A percentile compares a stretch with the other conserved stretches of the same genome.
Conservation (phyloP, 1,140 invertebrate genomes). For the Mylabris phalerata region DNA sequence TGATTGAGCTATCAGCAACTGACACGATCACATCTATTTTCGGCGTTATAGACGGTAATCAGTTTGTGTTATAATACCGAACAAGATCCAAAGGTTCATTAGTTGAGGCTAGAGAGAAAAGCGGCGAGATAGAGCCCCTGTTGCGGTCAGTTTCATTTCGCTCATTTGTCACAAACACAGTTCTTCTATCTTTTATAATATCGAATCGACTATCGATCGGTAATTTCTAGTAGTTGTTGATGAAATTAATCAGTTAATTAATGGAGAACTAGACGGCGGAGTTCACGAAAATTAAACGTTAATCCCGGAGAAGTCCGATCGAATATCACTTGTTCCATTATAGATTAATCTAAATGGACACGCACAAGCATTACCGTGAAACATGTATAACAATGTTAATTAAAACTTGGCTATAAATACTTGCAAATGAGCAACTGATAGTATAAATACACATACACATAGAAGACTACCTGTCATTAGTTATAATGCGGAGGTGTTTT, state of each 20-base stretch:
- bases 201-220: too few relatives aligned
- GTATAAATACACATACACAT: too few relatives aligned
- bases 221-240: too few relatives aligned
- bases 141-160: not conserved
- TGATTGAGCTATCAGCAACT: not conserved
- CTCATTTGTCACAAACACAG: not conserved
- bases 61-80: not conserved
- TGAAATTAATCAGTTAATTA: too few relatives aligned
- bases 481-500: too few relatives aligned
- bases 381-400: conserved; percentile 13
- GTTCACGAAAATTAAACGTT: conserved; percentile 6
- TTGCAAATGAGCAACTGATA: too few relatives aligned
- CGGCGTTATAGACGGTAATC: not conserved
- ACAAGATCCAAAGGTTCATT: not conserved
- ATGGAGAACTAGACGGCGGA: too few relatives aligned
- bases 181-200: too few relatives aligned
- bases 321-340: conserved; percentile 5
- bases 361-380: conserved; percentile 10
- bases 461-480: too few relatives aligned
- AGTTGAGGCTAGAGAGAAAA: not conserved
- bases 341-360: conserved; percentile 11
- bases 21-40: not conserved
- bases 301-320: conserved; percentile 7
- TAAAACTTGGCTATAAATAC: not conserved
- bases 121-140: not conserved